phyloP scores from a whole-genome alignment of 2,888 invertebrate genomes.

The Parascotia fuliginaria region DNA sequence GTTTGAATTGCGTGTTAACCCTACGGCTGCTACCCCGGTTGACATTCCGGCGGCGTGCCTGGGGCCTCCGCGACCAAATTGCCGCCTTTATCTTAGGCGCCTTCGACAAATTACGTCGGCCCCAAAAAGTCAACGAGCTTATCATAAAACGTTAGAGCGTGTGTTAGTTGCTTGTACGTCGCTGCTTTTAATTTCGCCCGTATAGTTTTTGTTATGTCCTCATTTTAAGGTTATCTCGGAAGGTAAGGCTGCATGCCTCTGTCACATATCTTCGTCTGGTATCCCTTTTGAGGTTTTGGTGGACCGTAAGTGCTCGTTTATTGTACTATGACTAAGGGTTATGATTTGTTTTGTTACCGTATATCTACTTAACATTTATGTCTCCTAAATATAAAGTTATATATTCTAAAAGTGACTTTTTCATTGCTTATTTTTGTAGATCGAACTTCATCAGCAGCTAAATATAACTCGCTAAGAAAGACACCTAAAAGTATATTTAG shows the following conservation, averaged over 20 bases:
- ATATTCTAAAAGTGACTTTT: too few species aligned
- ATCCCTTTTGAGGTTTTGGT: slow-evolving; percentile 51
- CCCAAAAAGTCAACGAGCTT: slow-evolving; percentile 76
- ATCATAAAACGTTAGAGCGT: slow-evolving; percentile 77
- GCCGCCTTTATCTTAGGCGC: slow-evolving; percentile 82
- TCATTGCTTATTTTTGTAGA: too few species aligned
- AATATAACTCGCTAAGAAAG: too few species aligned
- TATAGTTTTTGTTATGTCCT: slow-evolving; percentile 77
- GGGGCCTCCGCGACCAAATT: slow-evolving; percentile 61
- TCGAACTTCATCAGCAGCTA: too few species aligned
- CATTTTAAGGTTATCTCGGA: slow-evolving; percentile 75
- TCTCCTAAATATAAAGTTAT: too few species aligned
- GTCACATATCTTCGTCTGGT: slow-evolving; percentile 66
- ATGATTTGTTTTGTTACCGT: slow-evolving; percentile 36
- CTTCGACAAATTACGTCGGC: slow-evolving; percentile 83
- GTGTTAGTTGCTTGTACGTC: slow-evolving; percentile 79
- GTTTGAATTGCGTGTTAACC: slow-evolving; percentile 55
- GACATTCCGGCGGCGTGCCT: slow-evolving; percentile 73
- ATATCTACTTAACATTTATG: too few species aligned
- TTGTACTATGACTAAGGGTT: slow-evolving; percentile 28
- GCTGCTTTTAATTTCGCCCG: slow-evolving; percentile 81
- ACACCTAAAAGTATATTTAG: too few species aligned
- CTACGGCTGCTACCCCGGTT: slow-evolving; percentile 49
- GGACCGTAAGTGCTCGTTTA: slow-evolving; percentile 44
- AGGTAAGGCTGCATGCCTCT: slow-evolving; percentile 64